Evolutionary conservation across 2,888 invertebrate species (phyloP), one percentile per base, ranked within the genome.

Genomic region (Stenolophus ochropezus): DNA sequence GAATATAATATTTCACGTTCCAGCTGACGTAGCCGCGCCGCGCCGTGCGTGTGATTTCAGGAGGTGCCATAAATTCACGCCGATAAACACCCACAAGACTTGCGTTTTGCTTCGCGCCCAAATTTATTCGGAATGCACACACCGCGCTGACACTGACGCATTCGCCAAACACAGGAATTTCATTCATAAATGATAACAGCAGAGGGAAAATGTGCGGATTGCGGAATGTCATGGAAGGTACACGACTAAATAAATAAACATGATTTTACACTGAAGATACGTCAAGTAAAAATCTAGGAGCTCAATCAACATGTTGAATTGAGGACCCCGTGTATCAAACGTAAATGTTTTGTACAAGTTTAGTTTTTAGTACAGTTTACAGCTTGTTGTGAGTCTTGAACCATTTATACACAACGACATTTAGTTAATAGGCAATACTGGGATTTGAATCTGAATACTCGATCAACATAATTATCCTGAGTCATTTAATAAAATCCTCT

Each of bases 1-100:
- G 73, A 73, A 56, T 56, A 53, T 76, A 76, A 76, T 76, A 76
- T 76, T 76, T 76, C 76, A 76, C 58, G 56, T 76, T 53, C 16
- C 73, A 73, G 51, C 73, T 73, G 73, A 73, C 73, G 73, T 42
- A 42, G 33, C 33, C 8, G 33, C 11, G 33, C 11, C 65, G 65
- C 16, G 27, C 65, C 33, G 65, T 69, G 65, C 65, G 65, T 33
- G 76, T 76, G 76, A 76, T 76, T 76, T 58, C 76, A 76, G 53
- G 33, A 75, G 75, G 76, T 27, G 53, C 53, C 14, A 76, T 76
- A 76, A 76, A 76, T 76, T 76, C 42, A 76, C 53, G 23, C 58
- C 56, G 76, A 75, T 76, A 76, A 76, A 27, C 76, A 76, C 18
- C 53, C 73, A 25, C 56, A 56, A 56, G 56, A 56, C 8, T 56